Evolutionary conservation across 2,797 vertebrate species (phyloP).

Genomic region (Erethizon dorsatum): DNA sequence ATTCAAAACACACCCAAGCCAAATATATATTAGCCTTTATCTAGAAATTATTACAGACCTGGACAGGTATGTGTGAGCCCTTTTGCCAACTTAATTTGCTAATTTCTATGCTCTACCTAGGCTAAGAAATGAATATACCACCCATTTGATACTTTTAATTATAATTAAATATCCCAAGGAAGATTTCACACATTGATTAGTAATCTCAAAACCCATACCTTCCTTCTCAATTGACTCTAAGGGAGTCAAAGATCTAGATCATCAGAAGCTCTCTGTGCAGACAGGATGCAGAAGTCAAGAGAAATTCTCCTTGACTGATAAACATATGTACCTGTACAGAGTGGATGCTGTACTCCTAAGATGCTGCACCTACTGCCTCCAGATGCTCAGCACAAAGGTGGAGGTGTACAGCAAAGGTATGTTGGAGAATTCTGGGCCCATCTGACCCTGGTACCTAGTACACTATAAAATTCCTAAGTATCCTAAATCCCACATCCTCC

Average conservation of each 20-base stretch:
- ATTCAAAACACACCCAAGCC: conserved; percentile 56
- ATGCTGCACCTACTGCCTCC: background rate
- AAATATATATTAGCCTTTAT: conserved; percentile 51
- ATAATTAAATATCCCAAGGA: conserved; percentile 59
- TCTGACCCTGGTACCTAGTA: background rate
- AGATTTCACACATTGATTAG: conserved; percentile 57
- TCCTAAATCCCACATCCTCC: too few relatives aligned
- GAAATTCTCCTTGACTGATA: conserved; percentile 4
- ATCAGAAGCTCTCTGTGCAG: background rate
- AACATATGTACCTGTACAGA: background rate
- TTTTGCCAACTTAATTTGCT: conserved; percentile 51
- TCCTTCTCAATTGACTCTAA: conserved; percentile 13
- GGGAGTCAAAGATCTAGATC: background rate
- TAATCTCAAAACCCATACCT: conserved; percentile 50
- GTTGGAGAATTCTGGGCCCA: background rate
- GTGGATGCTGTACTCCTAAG: background rate
- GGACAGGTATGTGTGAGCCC: background rate
- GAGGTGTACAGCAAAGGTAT: background rate
- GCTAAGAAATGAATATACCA: conserved; percentile 60
- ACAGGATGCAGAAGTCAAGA: conserved; percentile 26
- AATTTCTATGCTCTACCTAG: conserved; percentile 7
- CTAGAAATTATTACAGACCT: conserved; percentile 53
- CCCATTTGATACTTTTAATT: conserved; percentile 59
- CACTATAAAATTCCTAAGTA: too few relatives aligned
- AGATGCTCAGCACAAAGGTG: background rate